phyloP scores from a whole-genome alignment of 2,797 vertebrate species.

The Spinus olivaceus region DNA sequence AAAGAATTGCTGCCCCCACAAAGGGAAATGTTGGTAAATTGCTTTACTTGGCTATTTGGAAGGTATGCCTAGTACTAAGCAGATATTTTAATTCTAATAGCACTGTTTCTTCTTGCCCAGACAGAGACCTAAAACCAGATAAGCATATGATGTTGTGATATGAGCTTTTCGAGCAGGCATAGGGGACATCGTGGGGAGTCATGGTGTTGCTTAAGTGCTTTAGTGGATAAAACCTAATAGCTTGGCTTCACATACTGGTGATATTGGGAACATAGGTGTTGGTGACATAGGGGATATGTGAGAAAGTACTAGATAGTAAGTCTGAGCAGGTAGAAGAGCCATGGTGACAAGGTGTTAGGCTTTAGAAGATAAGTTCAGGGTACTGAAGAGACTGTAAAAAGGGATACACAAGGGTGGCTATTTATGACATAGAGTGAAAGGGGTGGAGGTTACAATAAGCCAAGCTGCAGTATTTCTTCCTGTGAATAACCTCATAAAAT shows the following conservation, averaged over 20 bases:
- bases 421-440: background rate
- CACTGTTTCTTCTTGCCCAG: background rate
- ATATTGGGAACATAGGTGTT: background rate
- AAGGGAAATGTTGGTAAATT: background rate
- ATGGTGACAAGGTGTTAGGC: background rate
- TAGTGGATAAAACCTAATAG: background rate
- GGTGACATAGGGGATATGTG: background rate
- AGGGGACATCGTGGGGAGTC: background rate
- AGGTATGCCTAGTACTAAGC: background rate
- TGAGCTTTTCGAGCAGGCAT: background rate
- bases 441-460: background rate
- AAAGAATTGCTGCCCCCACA: background rate
- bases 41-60: background rate
- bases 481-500: background rate
- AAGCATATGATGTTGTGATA: background rate
- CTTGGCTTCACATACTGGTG: background rate
- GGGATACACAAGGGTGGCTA: background rate
- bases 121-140: background rate
- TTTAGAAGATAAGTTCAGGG: background rate
- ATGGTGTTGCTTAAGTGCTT: rapidly evolving
- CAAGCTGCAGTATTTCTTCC: background rate
- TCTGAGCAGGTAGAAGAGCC: background rate
- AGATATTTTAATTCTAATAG: background rate
- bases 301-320: background rate
- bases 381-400: background rate